Evolutionary conservation across 2,888 invertebrate species (phyloP), one percentile per base, ranked within the genome.

Genomic region (Acanthosepion esculentum): DNA sequence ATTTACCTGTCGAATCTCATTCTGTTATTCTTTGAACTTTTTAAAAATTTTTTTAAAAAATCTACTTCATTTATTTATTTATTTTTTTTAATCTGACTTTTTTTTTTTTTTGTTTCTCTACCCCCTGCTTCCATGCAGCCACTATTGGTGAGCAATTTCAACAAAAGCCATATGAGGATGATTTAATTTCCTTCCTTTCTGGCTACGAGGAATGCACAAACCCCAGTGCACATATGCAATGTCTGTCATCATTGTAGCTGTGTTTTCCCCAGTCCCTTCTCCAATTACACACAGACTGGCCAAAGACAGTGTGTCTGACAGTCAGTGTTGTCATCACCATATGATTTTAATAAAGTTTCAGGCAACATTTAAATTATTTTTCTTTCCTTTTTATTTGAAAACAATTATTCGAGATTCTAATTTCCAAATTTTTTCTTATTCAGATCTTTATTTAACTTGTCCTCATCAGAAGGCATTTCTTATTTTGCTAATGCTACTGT

Each of bases 331-430:
- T 93, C 93, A 93, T 93, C 93, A 93, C 93, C 29, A n/a, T 93
- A 93, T 53, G 93, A 93, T 93, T 93, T 93, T 48, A 93, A 93
- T 93, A 93, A 93, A 93, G 93, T 93, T 93, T 53, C 93, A 50
- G 53, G 93, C 93, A 93, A 93, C 93, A 93, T 93, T n/a, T n/a
- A 92, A 48, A 41, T 53, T 92, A 50, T 92, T 94, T 48, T 94
- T 59, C 33, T 64, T 8, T 64, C 5, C 48, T n/a, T 50, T 15
- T 94, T 94, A 15, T 94, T 50, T 55, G 23, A 55, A 41, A 50
- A 55, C 26, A 29, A 59, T 55, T 41, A 41, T 92, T 48, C 12
- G 10, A 4, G 48, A 41, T 92, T n/a, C 48, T 59, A 59, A 59
- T 59, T 59, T 59, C 23, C 23, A 23, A 41, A 41, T 41, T 41